These are phyloP conservation scores for Drosophila kohkoa DNA, from an alignment of 1,140 invertebrate species.

Conservation along the genomic window DNA sequence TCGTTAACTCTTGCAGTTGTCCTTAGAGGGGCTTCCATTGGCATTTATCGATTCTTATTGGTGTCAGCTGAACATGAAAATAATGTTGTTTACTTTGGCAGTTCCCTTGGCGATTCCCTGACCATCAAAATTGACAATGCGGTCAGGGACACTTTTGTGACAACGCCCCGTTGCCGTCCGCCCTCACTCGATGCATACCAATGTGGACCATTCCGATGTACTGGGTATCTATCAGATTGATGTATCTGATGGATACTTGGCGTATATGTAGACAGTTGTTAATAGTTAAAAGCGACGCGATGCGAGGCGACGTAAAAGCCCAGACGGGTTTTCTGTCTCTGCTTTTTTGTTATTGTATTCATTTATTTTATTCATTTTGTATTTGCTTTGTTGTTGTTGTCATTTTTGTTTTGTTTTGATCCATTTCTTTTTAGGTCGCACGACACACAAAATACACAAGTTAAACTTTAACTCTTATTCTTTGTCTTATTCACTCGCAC, in stretches of 20 bases:
- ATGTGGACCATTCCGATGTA: conserved; percentile 14
- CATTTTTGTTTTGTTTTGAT: conserved; percentile 43
- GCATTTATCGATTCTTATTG: conserved; percentile 10
- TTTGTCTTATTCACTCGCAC: conserved; percentile 1
- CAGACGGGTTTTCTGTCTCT: conserved; percentile 33
- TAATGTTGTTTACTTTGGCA: conserved; percentile 12
- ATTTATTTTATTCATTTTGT: background rate
- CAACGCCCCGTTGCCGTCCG: conserved; percentile 8
- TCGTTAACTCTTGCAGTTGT: background rate
- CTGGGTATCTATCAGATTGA: background rate
- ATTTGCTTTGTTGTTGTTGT: conserved; percentile 14
- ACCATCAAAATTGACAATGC: conserved; percentile 22
- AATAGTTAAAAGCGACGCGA: background rate
- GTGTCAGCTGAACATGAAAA: background rate
- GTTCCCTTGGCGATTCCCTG: conserved; percentile 19
- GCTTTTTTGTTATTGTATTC: conserved; percentile 9
- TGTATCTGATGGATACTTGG: conserved; percentile 3
- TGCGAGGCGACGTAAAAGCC: conserved; percentile 25
- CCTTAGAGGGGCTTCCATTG: background rate
- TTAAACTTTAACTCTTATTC: conserved; percentile 27
- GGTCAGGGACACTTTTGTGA: conserved; percentile 29
- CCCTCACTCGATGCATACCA: conserved; percentile 4
- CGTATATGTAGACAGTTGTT: conserved; percentile 29
- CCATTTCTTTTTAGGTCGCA: conserved; percentile 51
- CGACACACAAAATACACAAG: conserved; percentile 30